Base-by-base conservation (phyloP, 2,797 vertebrate genomes). In the Xenops minutus region DNA sequence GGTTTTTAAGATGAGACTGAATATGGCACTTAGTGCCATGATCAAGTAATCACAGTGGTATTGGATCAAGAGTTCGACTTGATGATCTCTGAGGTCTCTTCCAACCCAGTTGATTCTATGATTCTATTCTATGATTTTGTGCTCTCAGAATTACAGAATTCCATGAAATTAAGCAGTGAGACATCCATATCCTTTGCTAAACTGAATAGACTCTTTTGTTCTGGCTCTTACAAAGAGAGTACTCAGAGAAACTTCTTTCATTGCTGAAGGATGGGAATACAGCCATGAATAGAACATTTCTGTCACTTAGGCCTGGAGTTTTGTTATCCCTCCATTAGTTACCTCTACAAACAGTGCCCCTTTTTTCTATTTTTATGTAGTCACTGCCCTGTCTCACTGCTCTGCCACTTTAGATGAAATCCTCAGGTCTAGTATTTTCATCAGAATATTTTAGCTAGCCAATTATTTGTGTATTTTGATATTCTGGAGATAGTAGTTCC, bases 301-400 rank as follows among this genome's bases (percentile, higher is more conserved):
- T 68, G 37, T 30, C 27, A 43, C 27, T 59, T 41, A 62, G 6
- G 20, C 9, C 21, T 48, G 18, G 22, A 84, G 11, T 39, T 85
- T 86, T 75, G 8, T 16, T 73, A 30, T 5, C 7, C 5, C 4
- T 73, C 29, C 26, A 10, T 29, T 58, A 58, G 11, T 5, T 68
- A 12, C 15, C 8, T 39, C 3, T 46, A 34, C 8, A 37, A 54
- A 39, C 7, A 51, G 20, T 23, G 32, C 7, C 2, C 0, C 0
- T 7, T 63, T 72, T 22, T 37, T 49, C 12, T 56, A 3, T 32
- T 69, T 89, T 80, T 39, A 8, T 29, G 30, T 39, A 39, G 32
- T 30, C 18, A 63, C n/a, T 80, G 9, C 13, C 27, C 24, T 51
- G 8, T 14, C 69, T 77, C 3, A 3, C 27, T 84, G 58, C 39